phyloP scores from a whole-genome alignment of 37 sponge, comb jelly and placozoan genomes.

The Halichondria panicea region DNA sequence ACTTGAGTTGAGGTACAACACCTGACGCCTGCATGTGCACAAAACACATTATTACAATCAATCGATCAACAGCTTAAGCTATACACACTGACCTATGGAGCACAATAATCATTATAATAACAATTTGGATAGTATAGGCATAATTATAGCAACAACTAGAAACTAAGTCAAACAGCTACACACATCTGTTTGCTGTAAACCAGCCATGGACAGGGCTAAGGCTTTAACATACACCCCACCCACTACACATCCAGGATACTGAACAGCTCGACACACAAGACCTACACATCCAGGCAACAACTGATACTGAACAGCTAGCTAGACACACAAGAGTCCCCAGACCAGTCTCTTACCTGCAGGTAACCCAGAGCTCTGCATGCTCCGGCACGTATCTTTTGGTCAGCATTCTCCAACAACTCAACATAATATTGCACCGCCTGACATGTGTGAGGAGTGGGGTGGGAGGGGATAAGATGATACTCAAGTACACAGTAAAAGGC shows the following conservation, averaged over 20 bases:
- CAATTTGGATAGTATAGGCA: not conserved
- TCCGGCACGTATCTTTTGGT: conserved; percentile 63
- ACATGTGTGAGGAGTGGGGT: not conserved
- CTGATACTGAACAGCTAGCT: not conserved
- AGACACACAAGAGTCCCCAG: too few relatives aligned
- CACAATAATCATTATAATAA: not conserved
- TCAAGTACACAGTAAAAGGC: not conserved
- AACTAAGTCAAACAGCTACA: not conserved
- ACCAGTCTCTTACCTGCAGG: conserved; percentile 47
- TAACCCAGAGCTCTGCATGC: conserved; percentile 62
- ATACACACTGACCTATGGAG: not conserved
- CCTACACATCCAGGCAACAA: too few relatives aligned
- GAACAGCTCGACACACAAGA: too few relatives aligned
- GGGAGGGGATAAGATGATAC: not conserved
- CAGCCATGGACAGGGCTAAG: too few relatives aligned
- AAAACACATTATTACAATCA: not conserved
- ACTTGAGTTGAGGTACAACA: conserved; percentile 49
- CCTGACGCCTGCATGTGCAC: conserved; percentile 11
- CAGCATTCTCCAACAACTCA: conserved; percentile 66
- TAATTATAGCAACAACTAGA: not conserved
- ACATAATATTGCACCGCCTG: conserved; percentile 59
- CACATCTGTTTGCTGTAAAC: too few relatives aligned
- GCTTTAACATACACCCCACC: too few relatives aligned
- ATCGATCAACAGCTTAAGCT: not conserved
- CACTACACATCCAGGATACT: too few relatives aligned